Evolutionary conservation across 2,888 invertebrate genomes (phyloP), one percentile per base, ranked within the genome.

Genomic region (Rhagonycha fulva): DNA sequence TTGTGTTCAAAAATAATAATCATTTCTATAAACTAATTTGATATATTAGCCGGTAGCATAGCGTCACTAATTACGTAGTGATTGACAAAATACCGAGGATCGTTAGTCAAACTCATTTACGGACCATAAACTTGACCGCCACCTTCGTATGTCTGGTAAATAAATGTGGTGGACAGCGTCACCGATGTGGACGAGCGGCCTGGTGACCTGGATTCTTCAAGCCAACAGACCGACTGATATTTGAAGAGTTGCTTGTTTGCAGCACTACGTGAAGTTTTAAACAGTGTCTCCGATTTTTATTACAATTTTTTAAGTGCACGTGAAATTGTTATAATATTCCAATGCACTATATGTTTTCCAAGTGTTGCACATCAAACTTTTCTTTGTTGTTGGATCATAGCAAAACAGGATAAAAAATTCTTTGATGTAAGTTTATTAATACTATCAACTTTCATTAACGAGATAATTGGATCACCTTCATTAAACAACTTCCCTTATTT

Each of bases 111-210:
- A 62, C 61, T 47, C 47, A 70, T 73, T 63, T 69, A 68, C 68
- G n/a, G 73, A 68, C 67, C 66, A 70, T 76, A 73, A 76, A 73
- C 70, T 76, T 76, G 76, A 76, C 74, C 74, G 69, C 63, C 63
- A 72, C 75, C 72, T 72, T 78, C 71, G 23, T n/a, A 71, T 72
- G 75, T 70, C 72, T 74, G 70, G 75, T 73, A 74, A 68, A 62
- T 63, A 70, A 72, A 75, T 72, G 70, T 82, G 73, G 81, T 86
- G 86, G 85, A 84, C 84, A 85, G 83, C 83, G 82, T 81, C 84
- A 80, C 81, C 84, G 87, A 85, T 83, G 85, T 86, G 87, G 86
- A 85, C 86, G 85, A 86, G 83, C 86, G 87, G 87, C 87, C 87
- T 82, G 84, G 79, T 87, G 87, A 84, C 87, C 87, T 83, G 84